Conservation (phyloP, 2,888 invertebrate genomes). For the Anticlea derivata region DNA sequence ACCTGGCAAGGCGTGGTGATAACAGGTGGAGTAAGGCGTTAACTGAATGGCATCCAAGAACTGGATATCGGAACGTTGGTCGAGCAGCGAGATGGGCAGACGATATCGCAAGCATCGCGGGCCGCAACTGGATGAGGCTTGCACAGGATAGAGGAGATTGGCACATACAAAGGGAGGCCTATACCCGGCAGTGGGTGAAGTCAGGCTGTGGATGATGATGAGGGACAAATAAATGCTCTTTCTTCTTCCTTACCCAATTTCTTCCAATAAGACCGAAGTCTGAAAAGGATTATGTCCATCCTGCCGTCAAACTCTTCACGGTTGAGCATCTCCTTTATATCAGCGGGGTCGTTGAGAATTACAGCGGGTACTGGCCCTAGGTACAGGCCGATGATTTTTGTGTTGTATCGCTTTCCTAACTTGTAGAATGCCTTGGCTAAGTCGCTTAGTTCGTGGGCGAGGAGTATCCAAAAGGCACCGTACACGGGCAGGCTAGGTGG, state of each 20-base stretch:
- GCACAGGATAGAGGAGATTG: no score
- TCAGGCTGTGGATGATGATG: no score
- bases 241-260: conserved; percentile 69
- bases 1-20: no score
- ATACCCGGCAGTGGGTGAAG: no score
- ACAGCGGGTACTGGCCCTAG: conserved; percentile 77
- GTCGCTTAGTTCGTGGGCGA: conserved; percentile 77
- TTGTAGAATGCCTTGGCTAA: conserved; percentile 76
- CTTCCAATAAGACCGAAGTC: conserved; percentile 81
- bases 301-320: conserved; percentile 86
- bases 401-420: conserved; percentile 82
- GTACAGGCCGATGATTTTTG: conserved; percentile 84
- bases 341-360: conserved; percentile 78
- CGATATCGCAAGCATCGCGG: no score
- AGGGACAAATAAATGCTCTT: not conserved
- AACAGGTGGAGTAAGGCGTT: no score
- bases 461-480: conserved; percentile 84
- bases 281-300: conserved; percentile 68
- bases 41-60: no score
- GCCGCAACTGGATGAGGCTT: no score
- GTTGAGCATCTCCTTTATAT: conserved; percentile 83
- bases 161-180: no score
- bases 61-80: no score
- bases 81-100: no score
- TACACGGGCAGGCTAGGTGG: conserved; percentile 85